phyloP scores from a whole-genome alignment of 2,113 vertebrate genomes.

The Agapornis roseicollis region DNA sequence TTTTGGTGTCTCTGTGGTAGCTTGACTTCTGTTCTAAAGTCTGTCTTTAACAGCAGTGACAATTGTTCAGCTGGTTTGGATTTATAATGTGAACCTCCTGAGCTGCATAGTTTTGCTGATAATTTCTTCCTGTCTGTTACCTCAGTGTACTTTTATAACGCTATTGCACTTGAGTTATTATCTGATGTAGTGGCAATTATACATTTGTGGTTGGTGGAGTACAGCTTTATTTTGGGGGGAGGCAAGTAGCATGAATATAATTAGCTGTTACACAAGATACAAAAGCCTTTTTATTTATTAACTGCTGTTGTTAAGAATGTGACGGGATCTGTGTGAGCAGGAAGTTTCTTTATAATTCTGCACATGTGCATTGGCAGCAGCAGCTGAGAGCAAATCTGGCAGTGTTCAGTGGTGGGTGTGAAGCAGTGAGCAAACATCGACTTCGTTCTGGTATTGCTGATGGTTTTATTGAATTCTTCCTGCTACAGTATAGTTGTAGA shows the following conservation, averaged over 20 bases:
- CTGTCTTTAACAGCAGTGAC: background rate
- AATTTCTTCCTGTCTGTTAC: background rate
- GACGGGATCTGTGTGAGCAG: constrained; percentile 50
- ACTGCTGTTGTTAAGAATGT: constrained; percentile 49
- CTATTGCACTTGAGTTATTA: background rate
- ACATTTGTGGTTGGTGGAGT: background rate
- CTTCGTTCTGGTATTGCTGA: background rate
- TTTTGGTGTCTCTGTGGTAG: background rate
- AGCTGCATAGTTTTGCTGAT: background rate
- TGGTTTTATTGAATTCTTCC: background rate
- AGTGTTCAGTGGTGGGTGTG: constrained; percentile 20
- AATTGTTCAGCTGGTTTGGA: background rate
- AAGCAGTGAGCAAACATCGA: constrained; percentile 13
- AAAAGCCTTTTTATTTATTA: constrained; percentile 69
- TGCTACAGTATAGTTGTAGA: background rate
- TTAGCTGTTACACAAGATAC: constrained; percentile 50
- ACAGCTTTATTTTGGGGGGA: background rate
- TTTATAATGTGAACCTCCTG: background rate
- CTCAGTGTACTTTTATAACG: background rate
- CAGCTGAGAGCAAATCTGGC: constrained; percentile 55
- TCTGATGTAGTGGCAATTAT: background rate
- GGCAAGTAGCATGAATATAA: constrained; percentile 9
- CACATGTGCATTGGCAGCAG: constrained; percentile 60
- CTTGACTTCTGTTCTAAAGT: constrained; percentile 8
- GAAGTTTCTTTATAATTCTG: constrained; percentile 65